Conservation (phyloP, 2,888 invertebrate genomes). For the Caenorhabditis imperialis region DNA sequence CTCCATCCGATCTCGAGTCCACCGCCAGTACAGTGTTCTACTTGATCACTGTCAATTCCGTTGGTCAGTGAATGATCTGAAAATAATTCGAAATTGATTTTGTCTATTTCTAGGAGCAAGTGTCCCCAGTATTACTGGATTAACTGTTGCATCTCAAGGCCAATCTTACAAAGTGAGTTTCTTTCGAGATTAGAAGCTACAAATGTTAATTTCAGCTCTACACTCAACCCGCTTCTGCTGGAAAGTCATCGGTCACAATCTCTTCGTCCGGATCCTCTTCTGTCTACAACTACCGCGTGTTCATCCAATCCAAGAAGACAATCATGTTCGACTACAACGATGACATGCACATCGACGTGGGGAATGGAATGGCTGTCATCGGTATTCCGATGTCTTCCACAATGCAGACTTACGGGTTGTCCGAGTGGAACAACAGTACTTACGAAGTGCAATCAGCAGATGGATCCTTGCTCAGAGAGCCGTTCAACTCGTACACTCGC, state of each 20-base stretch:
- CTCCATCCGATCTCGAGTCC: constrained; percentile 10
- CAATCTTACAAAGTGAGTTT: constrained; percentile 4
- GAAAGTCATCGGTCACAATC: too few relatives aligned
- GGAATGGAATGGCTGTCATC: constrained; percentile 41
- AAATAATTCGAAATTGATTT: background rate
- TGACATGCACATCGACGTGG: constrained; percentile 47
- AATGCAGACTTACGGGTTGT: constrained; percentile 38
- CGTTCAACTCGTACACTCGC: constrained; percentile 8
- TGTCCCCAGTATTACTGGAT: constrained; percentile 6
- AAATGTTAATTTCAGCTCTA: constrained; percentile 16
- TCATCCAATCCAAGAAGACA: constrained; percentile 27
- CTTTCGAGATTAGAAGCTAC: background rate
- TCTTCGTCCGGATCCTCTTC: too few relatives aligned
- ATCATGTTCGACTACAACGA: constrained; percentile 38
- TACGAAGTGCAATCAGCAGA: constrained; percentile 20
- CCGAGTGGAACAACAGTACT: constrained; percentile 15
- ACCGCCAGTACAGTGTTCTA: constrained; percentile 7
- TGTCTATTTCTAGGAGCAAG: constrained; percentile 4
- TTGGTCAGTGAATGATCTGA: background rate
- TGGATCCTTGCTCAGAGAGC: constrained; percentile 20
- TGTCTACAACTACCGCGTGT: constrained; percentile 36
- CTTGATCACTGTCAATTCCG: constrained; percentile 27
- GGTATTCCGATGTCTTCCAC: constrained; percentile 40
- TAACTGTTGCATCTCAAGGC: background rate
- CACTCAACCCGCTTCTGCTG: too few relatives aligned